Evolutionary conservation across 30 jellyfish, hydroid and myxozoan genomes (phyloP).

Genomic region (Morbakka virulenta): DNA sequence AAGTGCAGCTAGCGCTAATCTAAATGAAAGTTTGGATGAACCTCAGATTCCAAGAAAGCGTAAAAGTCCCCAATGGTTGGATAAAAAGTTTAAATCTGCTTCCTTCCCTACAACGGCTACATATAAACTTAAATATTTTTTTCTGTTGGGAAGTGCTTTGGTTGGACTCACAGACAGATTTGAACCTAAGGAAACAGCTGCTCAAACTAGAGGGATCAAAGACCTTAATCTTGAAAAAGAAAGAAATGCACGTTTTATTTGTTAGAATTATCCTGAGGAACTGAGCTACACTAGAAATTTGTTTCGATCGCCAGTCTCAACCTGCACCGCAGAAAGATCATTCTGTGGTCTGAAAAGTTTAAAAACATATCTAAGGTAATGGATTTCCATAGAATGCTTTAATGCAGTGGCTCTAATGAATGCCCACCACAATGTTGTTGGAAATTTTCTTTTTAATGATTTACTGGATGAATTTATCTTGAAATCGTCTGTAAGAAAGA

Average conservation of each 20-base stretch:
- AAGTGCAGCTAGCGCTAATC: no score
- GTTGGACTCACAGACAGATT: conserved; percentile 5
- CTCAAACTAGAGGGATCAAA: not conserved
- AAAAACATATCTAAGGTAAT: no score
- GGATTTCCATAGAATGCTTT: no score
- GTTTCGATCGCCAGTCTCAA: no score
- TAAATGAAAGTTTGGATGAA: no score
- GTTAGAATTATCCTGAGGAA: conserved; percentile 33
- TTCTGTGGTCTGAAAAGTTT: no score
- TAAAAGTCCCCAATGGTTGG: not conserved
- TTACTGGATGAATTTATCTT: no score
- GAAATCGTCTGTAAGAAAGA: no score
- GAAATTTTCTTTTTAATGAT: no score
- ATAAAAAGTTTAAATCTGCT: not conserved
- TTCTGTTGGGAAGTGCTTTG: not conserved
- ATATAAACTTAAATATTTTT: not conserved
- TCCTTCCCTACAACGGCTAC: conserved; percentile 1
- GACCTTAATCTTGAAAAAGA: conserved; percentile 24
- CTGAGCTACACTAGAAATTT: conserved; percentile 24
- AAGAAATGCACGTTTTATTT: conserved; percentile 23
- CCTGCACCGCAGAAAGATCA: no score
- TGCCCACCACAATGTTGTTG: no score
- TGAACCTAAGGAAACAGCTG: conserved; percentile 16
- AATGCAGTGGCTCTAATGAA: no score
- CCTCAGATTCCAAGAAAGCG: not conserved